Evolutionary conservation across 2,113 vertebrate species (phyloP), one percentile per base, ranked within the genome.

Genomic region (Eulemur rufifrons): DNA sequence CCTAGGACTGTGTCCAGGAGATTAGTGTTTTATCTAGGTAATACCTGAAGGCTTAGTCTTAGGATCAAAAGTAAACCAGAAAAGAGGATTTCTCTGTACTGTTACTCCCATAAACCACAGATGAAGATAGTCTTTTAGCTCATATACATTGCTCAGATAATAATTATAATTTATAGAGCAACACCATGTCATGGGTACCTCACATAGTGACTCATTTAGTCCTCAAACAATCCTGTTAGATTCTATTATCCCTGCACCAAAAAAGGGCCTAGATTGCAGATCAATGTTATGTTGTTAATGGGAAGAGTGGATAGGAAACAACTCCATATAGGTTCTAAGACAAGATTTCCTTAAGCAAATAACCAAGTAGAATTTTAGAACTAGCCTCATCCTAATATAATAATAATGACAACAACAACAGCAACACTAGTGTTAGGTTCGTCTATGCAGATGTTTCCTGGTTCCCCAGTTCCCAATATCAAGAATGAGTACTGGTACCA

Each of bases 61-160:
- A 71, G 63, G 45, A 39, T 83, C 61, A 68, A 94, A 94, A 77
- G 15, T 54, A 91, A 95, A 69, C 11, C n/a, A 87, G n/a, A 71
- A 69, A 86, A 74, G 29, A 86, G 10, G 56, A 86, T 4, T 3
- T 25, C 37, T 71, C 85, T 73, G 50, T 37, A 84, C 7, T 73
- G 83, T 78, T 14, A 76, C 8, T 42, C 20, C 21, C 54, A 52
- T 63, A 73, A 91, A 66, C 54, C 27, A 54, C 2, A 42, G 74
- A 21, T 68, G 42, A 91, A 69, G 81, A 81, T 78, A 84, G 25
- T 50, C 71, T 39, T 64, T 50, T 17, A 61, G 34, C 12, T 86
- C 18, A 14, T 29, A 20, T 83, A 17, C 34, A 64, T 87, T 86
- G 42, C 50, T 77, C 63, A 20, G 7, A 69, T 77, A n/a, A 39